phyloP scores from a whole-genome alignment of 2,888 invertebrate species.

The Dicyrtomina minuta region DNA sequence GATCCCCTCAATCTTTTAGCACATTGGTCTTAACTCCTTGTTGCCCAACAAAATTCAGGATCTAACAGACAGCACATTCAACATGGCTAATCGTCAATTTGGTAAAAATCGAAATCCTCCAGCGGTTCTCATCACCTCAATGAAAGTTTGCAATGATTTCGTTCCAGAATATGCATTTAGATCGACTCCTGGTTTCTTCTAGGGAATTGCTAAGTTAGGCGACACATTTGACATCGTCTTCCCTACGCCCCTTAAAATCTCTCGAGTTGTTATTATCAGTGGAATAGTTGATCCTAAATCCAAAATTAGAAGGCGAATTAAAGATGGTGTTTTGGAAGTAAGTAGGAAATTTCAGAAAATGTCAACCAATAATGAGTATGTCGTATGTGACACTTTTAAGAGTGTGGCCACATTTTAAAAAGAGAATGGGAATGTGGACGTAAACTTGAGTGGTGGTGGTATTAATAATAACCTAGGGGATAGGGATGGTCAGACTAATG shows the following conservation, averaged over 20 bases:
- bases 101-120: slow-evolving; percentile 56
- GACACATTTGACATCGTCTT: slow-evolving; percentile 11
- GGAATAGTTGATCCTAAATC: slow-evolving; percentile 18
- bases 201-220: slow-evolving; percentile 52
- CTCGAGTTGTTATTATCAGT: not conserved
- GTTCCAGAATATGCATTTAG: slow-evolving; percentile 55
- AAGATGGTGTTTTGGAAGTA: slow-evolving; percentile 29
- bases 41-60: slow-evolving; percentile 55
- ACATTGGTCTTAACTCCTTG: slow-evolving; percentile 55
- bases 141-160: slow-evolving; percentile 54
- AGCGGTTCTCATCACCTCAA: slow-evolving; percentile 55
- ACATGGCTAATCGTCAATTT: slow-evolving; percentile 42
- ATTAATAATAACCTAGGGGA: no score
- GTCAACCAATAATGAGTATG: slow-evolving; percentile 1
- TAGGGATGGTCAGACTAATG: slow-evolving; percentile 15
- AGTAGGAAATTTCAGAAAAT: slow-evolving; percentile 47
- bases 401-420: slow-evolving; percentile 53
- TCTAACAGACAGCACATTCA: slow-evolving; percentile 55
- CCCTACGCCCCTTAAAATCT: not conserved
- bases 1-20: slow-evolving; percentile 55
- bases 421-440: slow-evolving; percentile 55
- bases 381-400: slow-evolving; percentile 51
- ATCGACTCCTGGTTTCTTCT: slow-evolving; percentile 56
- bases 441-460: slow-evolving; percentile 26
- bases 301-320: slow-evolving; percentile 17